phyloP scores from a whole-genome alignment of 2,888 invertebrate species.

The Uloborus plumipes region DNA sequence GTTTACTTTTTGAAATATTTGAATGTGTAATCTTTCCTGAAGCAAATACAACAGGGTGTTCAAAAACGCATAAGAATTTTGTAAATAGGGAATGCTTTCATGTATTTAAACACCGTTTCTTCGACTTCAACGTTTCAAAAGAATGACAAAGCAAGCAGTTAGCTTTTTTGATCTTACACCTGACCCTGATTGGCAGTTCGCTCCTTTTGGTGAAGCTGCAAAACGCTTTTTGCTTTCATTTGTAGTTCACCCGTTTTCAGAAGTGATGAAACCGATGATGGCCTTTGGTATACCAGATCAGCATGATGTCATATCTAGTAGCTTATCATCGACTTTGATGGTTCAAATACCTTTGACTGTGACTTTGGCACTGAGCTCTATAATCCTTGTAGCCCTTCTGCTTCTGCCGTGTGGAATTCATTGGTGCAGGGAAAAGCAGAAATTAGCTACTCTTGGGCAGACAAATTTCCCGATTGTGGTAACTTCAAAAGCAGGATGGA shows the following conservation, averaged over 20 bases:
- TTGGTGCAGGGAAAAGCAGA: neutral
- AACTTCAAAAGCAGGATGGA: neutral
- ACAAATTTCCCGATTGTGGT: neutral
- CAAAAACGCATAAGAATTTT: too few relatives aligned
- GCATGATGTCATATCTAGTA: neutral
- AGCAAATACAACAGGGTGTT: too few relatives aligned
- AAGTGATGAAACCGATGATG: neutral
- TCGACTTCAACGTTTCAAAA: too few relatives aligned
- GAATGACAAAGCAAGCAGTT: too few relatives aligned
- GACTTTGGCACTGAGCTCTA: neutral
- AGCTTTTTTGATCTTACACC: too few relatives aligned
- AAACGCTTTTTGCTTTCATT: neutral
- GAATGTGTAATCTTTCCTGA: too few relatives aligned
- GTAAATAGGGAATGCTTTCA: too few relatives aligned
- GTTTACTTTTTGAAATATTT: too few relatives aligned
- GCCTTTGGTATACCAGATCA: neutral
- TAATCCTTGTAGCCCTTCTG: neutral
- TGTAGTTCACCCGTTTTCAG: neutral
- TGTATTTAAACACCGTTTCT: too few relatives aligned
- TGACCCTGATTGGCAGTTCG: slow-evolving; percentile 1
- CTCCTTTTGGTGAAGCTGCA: neutral
- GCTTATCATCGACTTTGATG: neutral
- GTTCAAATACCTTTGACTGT: slow-evolving; percentile 18
- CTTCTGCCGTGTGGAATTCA: neutral
- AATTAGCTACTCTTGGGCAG: neutral